Percentiles rank a stretch among this genome's conserved stretches.
Conservation (phyloP, 2,888 invertebrate species). For the Watsonalla cultraria region DNA sequence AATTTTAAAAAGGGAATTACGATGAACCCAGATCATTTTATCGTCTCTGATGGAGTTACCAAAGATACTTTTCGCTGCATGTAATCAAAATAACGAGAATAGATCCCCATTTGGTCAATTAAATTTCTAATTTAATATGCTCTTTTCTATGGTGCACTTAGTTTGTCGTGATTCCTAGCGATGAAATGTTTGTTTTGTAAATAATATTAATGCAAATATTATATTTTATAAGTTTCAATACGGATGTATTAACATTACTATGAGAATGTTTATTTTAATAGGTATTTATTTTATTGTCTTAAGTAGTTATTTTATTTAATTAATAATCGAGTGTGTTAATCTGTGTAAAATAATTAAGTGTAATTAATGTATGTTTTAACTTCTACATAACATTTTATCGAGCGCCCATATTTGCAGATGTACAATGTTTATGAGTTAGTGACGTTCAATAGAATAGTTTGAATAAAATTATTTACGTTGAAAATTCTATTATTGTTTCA, state of each 20-base stretch:
- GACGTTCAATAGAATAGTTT: slow-evolving; percentile 79
- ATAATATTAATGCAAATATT: slow-evolving; percentile 40
- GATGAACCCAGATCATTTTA: slow-evolving; percentile 23
- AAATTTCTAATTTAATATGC: no score
- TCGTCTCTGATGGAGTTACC: slow-evolving; percentile 1
- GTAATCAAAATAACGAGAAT: not conserved
- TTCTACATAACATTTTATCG: slow-evolving; percentile 44
- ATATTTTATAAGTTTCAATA: slow-evolving; percentile 55
- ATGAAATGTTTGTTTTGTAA: slow-evolving; percentile 38
- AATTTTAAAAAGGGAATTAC: slow-evolving; percentile 41
- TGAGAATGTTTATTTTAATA: slow-evolving; percentile 65
- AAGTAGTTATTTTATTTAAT: slow-evolving; percentile 68
- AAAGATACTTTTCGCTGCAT: slow-evolving; percentile 1
- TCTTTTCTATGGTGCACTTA: slow-evolving; percentile 3
- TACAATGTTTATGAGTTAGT: slow-evolving; percentile 78
- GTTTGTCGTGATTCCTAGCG: slow-evolving; percentile 43
- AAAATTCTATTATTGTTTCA: slow-evolving; percentile 67
- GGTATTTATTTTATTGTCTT: slow-evolving; percentile 68
- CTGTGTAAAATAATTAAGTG: slow-evolving; percentile 64
- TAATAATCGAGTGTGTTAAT: slow-evolving; percentile 60
- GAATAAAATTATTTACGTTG: slow-evolving; percentile 79
- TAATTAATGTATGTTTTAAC: slow-evolving; percentile 51
- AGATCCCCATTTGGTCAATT: not conserved
- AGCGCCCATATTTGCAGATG: slow-evolving; percentile 76
- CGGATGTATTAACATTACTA: slow-evolving; percentile 54